Evolutionary conservation across 2,113 vertebrate species (phyloP).

Genomic region (Neoarius graeffei): DNA sequence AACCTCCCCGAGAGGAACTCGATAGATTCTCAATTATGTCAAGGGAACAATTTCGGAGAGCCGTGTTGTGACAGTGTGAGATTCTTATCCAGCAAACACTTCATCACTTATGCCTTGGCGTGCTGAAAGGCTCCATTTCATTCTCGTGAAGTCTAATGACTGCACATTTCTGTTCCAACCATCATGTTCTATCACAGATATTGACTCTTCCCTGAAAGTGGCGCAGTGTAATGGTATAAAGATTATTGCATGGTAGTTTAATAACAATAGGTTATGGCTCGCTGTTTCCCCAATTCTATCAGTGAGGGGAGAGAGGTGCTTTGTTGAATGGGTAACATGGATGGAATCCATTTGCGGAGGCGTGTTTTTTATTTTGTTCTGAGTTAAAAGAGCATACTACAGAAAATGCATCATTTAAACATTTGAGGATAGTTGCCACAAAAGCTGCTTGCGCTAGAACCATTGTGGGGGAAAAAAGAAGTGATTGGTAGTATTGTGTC

Average conservation of each 20-base stretch:
- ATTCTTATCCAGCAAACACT: conserved; percentile 43
- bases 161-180: conserved; percentile 29
- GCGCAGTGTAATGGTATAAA: conserved; percentile 36
- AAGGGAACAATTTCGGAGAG: conserved; percentile 26
- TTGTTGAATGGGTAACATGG: conserved; percentile 28
- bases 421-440: not conserved
- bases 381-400: not conserved
- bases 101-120: conserved; percentile 29
- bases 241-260: conserved; percentile 49
- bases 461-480: no score
- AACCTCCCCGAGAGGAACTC: conserved; percentile 25
- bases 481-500: not conserved
- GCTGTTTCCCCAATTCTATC: conserved; percentile 41
- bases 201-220: conserved; percentile 42
- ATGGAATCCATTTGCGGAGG: conserved; percentile 27
- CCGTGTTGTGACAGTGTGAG: conserved; percentile 39
- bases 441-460: not conserved
- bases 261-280: conserved; percentile 49
- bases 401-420: not conserved
- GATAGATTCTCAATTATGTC: conserved; percentile 48
- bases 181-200: conserved; percentile 46
- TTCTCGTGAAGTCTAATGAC: conserved; percentile 39
- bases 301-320: conserved; percentile 12
- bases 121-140: conserved; percentile 37
- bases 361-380: conserved; percentile 28